phyloP scores from a whole-genome alignment of 2,113 vertebrate species.

The Phaetusa simplex region DNA sequence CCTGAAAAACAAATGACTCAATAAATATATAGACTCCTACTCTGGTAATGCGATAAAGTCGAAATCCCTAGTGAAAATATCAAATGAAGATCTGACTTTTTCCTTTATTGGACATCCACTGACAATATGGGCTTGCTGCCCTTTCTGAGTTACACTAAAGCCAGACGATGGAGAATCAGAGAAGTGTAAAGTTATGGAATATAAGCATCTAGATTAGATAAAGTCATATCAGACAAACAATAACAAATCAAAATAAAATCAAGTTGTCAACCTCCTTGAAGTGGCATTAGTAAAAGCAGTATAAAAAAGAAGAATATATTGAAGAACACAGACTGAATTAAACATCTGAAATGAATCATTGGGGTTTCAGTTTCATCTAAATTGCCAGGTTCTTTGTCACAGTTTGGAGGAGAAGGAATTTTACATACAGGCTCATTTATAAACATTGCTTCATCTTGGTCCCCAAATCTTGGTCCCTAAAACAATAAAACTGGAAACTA shows the following conservation, averaged over 20 bases:
- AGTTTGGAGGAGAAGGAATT: not conserved
- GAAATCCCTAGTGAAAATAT: not conserved
- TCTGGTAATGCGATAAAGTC: not conserved
- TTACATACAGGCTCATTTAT: not conserved
- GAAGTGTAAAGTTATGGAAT: not conserved
- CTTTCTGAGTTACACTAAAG: not conserved
- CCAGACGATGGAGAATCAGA: not conserved
- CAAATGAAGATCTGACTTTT: not conserved
- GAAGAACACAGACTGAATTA: not conserved
- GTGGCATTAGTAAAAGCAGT: not conserved
- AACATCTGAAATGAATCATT: not conserved
- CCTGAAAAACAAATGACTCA: not conserved
- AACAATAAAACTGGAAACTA: not conserved
- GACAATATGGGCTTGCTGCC: not conserved
- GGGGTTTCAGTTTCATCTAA: not conserved
- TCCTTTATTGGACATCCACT: not conserved
- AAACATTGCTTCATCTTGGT: not conserved
- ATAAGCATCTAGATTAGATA: not conserved
- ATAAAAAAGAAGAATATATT: not conserved
- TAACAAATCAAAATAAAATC: not conserved
- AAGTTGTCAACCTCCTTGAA: not conserved
- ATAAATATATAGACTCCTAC: not conserved
- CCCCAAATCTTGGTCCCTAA: not conserved
- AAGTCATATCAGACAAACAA: not conserved
- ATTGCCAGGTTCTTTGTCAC: not conserved